These are phyloP conservation scores for Microctenopoma lineatum DNA, from an alignment of 2,797 vertebrate genomes.

Conservation along the genomic window DNA sequence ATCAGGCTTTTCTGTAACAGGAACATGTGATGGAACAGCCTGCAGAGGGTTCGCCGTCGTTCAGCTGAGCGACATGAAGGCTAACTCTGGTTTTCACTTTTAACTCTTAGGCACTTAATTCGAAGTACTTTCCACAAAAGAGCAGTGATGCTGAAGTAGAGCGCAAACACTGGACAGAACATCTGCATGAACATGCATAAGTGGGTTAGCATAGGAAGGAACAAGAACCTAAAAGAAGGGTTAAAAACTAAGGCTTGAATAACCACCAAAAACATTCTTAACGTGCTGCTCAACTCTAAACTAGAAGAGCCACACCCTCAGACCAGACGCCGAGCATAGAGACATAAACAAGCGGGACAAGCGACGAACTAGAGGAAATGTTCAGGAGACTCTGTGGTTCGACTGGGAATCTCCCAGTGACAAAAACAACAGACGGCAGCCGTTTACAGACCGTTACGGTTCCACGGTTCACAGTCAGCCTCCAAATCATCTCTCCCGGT, in stretches of 20 bases:
- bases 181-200: slow-evolving; percentile 62
- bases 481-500: too few relatives aligned
- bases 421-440: too few relatives aligned
- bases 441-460: too few relatives aligned
- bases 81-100: slow-evolving; percentile 32
- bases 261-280: slow-evolving; percentile 36
- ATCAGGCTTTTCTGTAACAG: too few relatives aligned
- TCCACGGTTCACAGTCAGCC: too few relatives aligned
- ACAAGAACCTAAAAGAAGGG: slow-evolving; percentile 36
- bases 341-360: slow-evolving; percentile 23
- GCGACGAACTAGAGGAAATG: slow-evolving; percentile 14
- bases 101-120: slow-evolving; percentile 68
- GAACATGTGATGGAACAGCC: background rate
- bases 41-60: slow-evolving; percentile 5
- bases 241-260: slow-evolving; percentile 68
- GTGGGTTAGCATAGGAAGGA: too few relatives aligned
- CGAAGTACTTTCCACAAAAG: slow-evolving; percentile 45
- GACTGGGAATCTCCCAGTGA: slow-evolving; percentile 31
- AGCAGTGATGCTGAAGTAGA: slow-evolving; percentile 55
- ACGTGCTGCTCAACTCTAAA: slow-evolving; percentile 38
- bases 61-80: slow-evolving; percentile 53
- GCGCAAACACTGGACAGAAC: slow-evolving; percentile 72
- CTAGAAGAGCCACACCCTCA: slow-evolving; percentile 8
- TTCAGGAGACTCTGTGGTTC: slow-evolving; percentile 35
- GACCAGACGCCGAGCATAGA: slow-evolving; percentile 10